phyloP scores from a whole-genome alignment of 1,140 invertebrate species.

The Caenorhabditis brenneri region DNA sequence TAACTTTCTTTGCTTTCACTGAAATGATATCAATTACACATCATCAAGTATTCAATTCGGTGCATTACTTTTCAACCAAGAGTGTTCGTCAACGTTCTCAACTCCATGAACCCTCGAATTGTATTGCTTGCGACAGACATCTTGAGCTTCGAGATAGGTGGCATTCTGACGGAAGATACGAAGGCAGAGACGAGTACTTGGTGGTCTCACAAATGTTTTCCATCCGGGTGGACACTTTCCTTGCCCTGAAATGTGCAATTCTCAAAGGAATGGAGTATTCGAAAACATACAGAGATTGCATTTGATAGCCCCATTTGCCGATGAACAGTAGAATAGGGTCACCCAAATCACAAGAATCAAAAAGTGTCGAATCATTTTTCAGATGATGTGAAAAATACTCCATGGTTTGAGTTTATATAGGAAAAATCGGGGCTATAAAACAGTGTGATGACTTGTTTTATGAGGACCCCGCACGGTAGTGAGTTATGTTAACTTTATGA shows the following conservation, averaged over 20 bases:
- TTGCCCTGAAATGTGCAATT: not conserved
- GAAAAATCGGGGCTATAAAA: not conserved
- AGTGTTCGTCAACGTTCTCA: not conserved
- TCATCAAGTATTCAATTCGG: not conserved
- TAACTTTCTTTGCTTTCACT: not conserved
- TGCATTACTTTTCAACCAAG: not conserved
- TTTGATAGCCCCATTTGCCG: not conserved
- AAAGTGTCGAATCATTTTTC: not conserved
- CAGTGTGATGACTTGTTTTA: not conserved
- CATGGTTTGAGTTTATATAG: not conserved
- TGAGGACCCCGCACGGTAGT: not conserved
- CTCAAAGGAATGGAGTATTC: not conserved
- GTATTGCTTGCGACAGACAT: not conserved
- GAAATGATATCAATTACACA: not conserved
- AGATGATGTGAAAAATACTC: not conserved
- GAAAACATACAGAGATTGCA: not conserved
- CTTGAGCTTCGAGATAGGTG: slow-evolving; percentile 11
- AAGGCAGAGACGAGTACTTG: not conserved
- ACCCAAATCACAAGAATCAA: not conserved
- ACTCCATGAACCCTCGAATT: slow-evolving; percentile 25
- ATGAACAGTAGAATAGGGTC: not conserved
- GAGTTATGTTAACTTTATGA: not conserved
- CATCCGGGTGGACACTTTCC: slow-evolving; percentile 32
- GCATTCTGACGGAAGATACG: slow-evolving; percentile 12
- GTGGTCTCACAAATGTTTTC: not conserved